Percentiles rank a stretch among this genome's conserved stretches.
These are phyloP conservation scores for Dallia pectoralis DNA, from an alignment of 2,797 vertebrate species.

Conservation along the genomic window DNA sequence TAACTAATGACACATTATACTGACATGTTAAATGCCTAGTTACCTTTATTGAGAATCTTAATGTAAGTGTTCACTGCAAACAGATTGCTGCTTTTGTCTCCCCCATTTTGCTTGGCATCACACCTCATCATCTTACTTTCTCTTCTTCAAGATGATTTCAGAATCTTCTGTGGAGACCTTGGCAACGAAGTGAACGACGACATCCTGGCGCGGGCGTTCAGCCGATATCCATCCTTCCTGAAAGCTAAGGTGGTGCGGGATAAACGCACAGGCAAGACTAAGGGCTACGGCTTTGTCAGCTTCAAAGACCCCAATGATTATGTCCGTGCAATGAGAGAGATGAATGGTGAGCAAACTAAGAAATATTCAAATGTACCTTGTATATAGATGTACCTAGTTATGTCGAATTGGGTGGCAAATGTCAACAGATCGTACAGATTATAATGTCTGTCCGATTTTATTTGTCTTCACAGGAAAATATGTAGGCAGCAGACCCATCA, in stretches of 20 bases:
- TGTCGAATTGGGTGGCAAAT: too few relatives aligned
- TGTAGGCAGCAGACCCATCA: conserved; percentile 90
- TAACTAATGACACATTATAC: background rate
- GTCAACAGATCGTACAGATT: background rate
- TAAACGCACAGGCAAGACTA: conserved; percentile 91
- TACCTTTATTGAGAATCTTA: background rate
- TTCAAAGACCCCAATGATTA: conserved; percentile 95
- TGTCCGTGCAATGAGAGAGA: conserved; percentile 90
- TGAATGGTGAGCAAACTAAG: conserved; percentile 80
- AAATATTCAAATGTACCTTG: too few relatives aligned
- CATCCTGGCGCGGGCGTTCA: conserved; percentile 88
- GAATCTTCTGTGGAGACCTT: conserved; percentile 92
- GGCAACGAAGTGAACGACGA: conserved; percentile 94
- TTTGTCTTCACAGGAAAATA: conserved; percentile 79
- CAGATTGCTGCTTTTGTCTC: background rate
- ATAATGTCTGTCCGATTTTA: background rate
- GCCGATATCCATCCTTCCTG: conserved; percentile 90
- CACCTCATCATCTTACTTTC: background rate
- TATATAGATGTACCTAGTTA: too few relatives aligned
- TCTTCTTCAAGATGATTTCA: conserved; percentile 81
- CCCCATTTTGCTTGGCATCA: background rate
- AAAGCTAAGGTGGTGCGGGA: conserved; percentile 92
- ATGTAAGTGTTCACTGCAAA: background rate
- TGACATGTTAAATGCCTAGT: background rate
- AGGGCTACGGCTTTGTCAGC: conserved; percentile 93